phyloP scores from a whole-genome alignment of 2,113 vertebrate genomes.

The Cephalopholis sonnerati region DNA sequence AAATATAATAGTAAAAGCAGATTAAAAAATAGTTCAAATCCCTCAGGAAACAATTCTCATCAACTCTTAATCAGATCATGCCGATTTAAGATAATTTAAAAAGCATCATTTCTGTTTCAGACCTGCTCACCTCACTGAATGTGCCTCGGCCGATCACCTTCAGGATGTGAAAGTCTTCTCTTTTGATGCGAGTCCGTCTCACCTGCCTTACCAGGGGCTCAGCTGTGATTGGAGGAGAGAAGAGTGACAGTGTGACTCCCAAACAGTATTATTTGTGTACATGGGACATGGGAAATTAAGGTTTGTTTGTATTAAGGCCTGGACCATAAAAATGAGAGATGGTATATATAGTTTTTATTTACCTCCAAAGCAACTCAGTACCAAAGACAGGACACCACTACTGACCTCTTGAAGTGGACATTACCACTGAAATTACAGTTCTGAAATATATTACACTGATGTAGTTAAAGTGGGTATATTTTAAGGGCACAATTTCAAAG shows the following conservation, averaged over 20 bases:
- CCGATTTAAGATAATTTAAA: neutral
- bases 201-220: conserved; percentile 85
- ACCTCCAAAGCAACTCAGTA: neutral
- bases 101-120: neutral
- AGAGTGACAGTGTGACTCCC: neutral
- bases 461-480: too few species aligned
- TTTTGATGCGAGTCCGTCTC: conserved; percentile 86
- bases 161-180: conserved; percentile 90
- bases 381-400: neutral
- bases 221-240: conserved; percentile 66
- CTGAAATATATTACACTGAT: too few species aligned
- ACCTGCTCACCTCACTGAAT: conserved; percentile 91
- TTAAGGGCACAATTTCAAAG: too few species aligned
- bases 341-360: too few species aligned
- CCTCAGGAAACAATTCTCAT: neutral
- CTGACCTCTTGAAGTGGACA: neutral
- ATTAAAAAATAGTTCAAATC: neutral
- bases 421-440: too few species aligned
- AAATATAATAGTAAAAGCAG: neutral
- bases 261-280: neutral
- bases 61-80: neutral
- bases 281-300: neutral
- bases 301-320: neutral
- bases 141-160: conserved; percentile 92
- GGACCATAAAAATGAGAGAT: neutral